phyloP scores from a whole-genome alignment of 2,888 invertebrate genomes.

The Drosophila basisetae region DNA sequence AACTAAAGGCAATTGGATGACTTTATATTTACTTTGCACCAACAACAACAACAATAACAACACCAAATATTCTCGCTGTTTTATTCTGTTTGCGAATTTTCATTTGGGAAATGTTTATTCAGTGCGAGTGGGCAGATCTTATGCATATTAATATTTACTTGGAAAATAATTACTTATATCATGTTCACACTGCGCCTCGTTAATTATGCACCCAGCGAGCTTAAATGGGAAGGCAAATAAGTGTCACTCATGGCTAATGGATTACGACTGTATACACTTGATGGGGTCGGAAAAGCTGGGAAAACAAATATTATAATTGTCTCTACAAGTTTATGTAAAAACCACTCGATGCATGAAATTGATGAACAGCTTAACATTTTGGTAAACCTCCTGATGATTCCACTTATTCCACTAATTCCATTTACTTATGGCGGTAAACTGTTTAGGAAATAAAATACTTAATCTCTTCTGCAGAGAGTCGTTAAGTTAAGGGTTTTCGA shows the following conservation, averaged over 20 bases:
- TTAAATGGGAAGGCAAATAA: background rate
- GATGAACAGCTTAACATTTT: background rate
- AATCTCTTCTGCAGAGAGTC: background rate
- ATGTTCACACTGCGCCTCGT: conserved; percentile 24
- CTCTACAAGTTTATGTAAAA: background rate
- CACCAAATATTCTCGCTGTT: background rate
- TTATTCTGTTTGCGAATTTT: background rate
- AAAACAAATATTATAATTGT: background rate
- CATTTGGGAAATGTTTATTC: conserved; percentile 43
- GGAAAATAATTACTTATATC: conserved; percentile 1
- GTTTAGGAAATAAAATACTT: background rate
- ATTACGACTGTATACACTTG: background rate
- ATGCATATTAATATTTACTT: conserved; percentile 37
- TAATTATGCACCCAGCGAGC: background rate
- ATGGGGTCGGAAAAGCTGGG: background rate
- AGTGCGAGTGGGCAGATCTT: conserved; percentile 9
- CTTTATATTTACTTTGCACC: background rate
- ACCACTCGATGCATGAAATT: background rate
- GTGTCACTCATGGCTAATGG: background rate
- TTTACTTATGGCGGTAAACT: background rate
- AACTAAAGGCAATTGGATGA: background rate
- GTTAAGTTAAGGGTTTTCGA: background rate
- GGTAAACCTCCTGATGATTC: background rate
- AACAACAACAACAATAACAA: background rate
- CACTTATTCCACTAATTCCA: background rate